These are phyloP conservation scores for Hermatobates lingyangjiaoensis DNA, from an alignment of 1,140 invertebrate species.

Conservation along the genomic window DNA sequence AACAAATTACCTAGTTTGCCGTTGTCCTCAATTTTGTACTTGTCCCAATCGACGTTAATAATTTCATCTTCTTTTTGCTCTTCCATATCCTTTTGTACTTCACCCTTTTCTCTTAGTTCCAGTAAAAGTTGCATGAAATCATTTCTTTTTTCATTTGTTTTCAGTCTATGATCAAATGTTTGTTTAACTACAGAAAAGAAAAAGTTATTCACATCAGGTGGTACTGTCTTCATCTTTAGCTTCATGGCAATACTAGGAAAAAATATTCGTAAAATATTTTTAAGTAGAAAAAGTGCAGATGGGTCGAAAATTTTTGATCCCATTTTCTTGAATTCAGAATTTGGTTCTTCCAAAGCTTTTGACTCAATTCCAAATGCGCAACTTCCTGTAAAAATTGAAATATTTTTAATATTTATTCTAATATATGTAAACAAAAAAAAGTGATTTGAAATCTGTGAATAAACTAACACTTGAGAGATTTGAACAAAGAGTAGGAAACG, in stretches of 20 bases:
- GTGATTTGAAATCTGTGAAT: no score
- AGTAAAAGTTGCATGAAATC: slow-evolving; percentile 23
- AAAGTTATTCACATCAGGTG: slow-evolving; percentile 21
- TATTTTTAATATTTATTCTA: no score
- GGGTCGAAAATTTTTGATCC: slow-evolving; percentile 23
- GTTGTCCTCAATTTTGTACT: no score
- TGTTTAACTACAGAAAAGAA: slow-evolving; percentile 27
- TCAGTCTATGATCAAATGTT: slow-evolving; percentile 24
- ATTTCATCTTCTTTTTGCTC: no score
- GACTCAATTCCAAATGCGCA: slow-evolving; percentile 35
- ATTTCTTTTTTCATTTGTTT: slow-evolving; percentile 24
- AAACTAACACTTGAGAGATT: no score
- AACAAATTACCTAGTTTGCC: no score
- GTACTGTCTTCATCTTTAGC: slow-evolving; percentile 9
- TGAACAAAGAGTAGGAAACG: no score
- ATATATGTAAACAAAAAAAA: no score
- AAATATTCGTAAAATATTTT: slow-evolving; percentile 7
- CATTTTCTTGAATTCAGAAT: slow-evolving; percentile 29
- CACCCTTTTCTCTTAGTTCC: slow-evolving; percentile 12
- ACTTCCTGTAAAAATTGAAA: slow-evolving; percentile 21
- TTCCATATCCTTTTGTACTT: no score
- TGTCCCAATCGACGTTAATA: no score
- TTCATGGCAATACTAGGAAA: slow-evolving; percentile 11
- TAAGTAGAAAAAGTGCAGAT: slow-evolving; percentile 16
- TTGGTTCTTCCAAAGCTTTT: slow-evolving; percentile 26